These are phyloP conservation scores for Eristalis pertinax DNA, from an alignment of 2,888 invertebrate species.

Conservation along the genomic window DNA sequence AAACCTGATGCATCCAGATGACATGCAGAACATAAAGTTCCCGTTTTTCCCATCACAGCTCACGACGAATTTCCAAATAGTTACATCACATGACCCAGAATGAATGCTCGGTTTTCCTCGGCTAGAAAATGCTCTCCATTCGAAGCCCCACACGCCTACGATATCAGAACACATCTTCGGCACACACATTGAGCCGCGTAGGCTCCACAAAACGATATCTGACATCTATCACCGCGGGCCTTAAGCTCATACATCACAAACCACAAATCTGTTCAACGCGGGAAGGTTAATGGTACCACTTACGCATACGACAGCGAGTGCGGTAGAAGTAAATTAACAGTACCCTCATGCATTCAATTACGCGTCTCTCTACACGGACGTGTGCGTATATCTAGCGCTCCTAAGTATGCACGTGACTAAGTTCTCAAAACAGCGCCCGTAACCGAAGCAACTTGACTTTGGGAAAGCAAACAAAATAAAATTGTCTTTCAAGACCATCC, in stretches of 20 bases:
- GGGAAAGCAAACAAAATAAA: neutral
- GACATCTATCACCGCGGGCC: neutral
- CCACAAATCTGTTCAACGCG: neutral
- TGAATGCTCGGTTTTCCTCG: too few species aligned
- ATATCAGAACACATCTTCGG: neutral
- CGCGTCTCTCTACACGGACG: neutral
- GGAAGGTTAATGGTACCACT: neutral
- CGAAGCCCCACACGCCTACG: neutral
- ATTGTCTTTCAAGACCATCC: neutral
- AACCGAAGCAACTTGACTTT: neutral
- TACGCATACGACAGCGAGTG: neutral
- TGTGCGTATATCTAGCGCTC: neutral
- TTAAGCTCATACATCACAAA: neutral
- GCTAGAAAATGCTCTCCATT: neutral
- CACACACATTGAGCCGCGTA: neutral
- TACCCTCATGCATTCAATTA: neutral
- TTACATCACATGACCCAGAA: neutral
- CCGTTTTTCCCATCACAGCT: neutral
- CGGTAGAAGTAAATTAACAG: neutral
- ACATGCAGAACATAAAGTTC: neutral
- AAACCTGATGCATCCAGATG: neutral
- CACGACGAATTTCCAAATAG: neutral
- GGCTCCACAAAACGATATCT: neutral
- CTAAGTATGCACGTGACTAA: neutral
- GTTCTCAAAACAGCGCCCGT: neutral